Percentiles rank a stretch among this genome's conserved stretches.
These are phyloP conservation scores for Chloroceryle amazona DNA, from an alignment of 2,797 vertebrate genomes.

Conservation along the genomic window DNA sequence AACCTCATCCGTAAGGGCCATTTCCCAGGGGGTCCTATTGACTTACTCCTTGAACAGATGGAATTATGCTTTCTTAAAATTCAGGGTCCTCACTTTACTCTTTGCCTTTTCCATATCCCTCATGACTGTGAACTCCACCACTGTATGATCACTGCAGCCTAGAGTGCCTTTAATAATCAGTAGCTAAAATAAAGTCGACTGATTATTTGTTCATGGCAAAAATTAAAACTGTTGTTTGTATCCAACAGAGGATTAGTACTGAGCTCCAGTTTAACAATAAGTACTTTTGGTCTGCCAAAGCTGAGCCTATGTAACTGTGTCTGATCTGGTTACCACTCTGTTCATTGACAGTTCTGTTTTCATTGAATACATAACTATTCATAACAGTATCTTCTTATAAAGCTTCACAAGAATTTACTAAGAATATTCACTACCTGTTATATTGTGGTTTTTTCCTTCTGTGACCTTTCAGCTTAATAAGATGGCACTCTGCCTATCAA, in stretches of 20 bases:
- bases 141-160: not conserved
- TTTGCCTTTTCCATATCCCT: no score
- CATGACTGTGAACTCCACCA: no score
- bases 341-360: not conserved
- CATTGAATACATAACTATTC: not conserved
- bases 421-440: not conserved
- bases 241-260: not conserved
- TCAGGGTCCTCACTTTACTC: no score
- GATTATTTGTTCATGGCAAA: not conserved
- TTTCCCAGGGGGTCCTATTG: no score
- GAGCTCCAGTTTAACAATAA: not conserved
- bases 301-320: not conserved
- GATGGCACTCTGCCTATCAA: not conserved
- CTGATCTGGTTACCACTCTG: not conserved
- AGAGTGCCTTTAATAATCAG: not conserved
- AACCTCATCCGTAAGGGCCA: no score
- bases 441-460: fast-evolving
- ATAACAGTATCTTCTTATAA: not conserved
- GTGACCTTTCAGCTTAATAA: not conserved
- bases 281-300: not conserved
- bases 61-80: no score
- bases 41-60: no score
- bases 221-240: not conserved
- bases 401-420: not conserved
- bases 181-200: not conserved